Evolutionary conservation across 2,113 vertebrate genomes (phyloP), one percentile per base, ranked within the genome.

Genomic region (Oplegnathus fasciatus): DNA sequence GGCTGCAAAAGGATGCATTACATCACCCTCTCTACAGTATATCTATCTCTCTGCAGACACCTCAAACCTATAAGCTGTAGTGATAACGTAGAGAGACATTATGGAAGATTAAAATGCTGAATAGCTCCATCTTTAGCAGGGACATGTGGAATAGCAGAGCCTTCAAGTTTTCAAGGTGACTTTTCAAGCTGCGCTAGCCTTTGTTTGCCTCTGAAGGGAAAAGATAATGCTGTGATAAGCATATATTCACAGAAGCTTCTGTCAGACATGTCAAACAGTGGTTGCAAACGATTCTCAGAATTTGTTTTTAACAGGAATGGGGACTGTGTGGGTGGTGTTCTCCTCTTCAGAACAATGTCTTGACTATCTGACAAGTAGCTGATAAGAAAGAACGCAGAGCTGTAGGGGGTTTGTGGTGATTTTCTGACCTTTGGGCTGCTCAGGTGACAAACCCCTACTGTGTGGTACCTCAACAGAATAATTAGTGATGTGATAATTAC

Each of bases 151-250:
- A 50, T 4, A 32, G 60, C 70, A 58, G 37, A 42, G 73, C 46
- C 55, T 62, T 46, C 46, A 48, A 64, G 37, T 50, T 70, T 2
- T 87, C 58, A 80, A 87, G 86, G 81, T 87, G 86, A 87, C 76
- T 72, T 50, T 46, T 79, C 2, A 2, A 34, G 52, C 71, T 40
- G 69, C 5, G 14, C 22, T 57, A 48, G 26, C 75, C 78, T 66
- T 32, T 46, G 73, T 69, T 75, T 62, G 55, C 44, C 22, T 52
- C 26, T 57, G 40, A 71, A 83, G 61, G 14, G 55, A 69, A 6
- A 4, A 28, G 70, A 71, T 44, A 22, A 75, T 24, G 75, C 75
- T 70, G 46, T 1, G 75, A 86, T 74, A 30, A 68, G 55, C 69
- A 55, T n/a, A 30, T 66, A 81, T 50, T 66, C 72, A 64, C 0